phyloP scores from a whole-genome alignment of 37 sponge, comb jelly and placozoan species.

The Agelas oroides region DNA sequence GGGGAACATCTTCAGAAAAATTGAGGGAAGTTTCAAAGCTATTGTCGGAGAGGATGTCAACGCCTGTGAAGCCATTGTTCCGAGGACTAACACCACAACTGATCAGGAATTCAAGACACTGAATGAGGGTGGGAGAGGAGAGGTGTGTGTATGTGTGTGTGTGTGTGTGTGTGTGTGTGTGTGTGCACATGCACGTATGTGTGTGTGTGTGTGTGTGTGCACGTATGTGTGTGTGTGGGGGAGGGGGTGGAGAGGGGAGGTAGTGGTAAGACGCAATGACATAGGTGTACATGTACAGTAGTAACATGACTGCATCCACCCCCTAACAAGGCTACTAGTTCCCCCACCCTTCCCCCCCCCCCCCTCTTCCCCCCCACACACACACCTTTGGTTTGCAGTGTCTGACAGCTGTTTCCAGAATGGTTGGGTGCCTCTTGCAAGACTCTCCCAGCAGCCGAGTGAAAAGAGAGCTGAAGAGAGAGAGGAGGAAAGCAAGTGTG shows the following conservation, averaged over 20 bases:
- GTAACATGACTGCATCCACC: no score
- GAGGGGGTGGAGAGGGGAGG: not conserved
- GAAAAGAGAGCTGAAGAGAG: not conserved
- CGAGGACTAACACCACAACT: not conserved
- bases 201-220: not conserved
- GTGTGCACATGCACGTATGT: no score
- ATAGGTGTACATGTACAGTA: no score
- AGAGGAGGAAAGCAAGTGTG: no score
- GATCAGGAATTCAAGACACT: constrained; percentile 24
- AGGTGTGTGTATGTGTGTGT: no score
- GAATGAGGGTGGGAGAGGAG: not conserved
- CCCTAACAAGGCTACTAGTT: no score
- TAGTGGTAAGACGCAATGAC: no score
- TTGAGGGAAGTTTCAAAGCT: not conserved
- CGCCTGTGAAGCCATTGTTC: not conserved
- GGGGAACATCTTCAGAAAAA: not conserved
- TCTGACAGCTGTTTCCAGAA: not conserved
- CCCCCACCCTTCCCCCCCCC: no score
- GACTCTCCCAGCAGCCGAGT: not conserved
- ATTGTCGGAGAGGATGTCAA: no score
- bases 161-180: not conserved
- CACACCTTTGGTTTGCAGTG: constrained; percentile 4
- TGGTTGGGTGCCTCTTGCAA: not conserved
- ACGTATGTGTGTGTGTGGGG: no score
- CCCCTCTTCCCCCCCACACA: no score